Evolutionary conservation across 2,888 invertebrate species (phyloP), one percentile per base, ranked within the genome.

Genomic region (Megalurothrips usitatus): DNA sequence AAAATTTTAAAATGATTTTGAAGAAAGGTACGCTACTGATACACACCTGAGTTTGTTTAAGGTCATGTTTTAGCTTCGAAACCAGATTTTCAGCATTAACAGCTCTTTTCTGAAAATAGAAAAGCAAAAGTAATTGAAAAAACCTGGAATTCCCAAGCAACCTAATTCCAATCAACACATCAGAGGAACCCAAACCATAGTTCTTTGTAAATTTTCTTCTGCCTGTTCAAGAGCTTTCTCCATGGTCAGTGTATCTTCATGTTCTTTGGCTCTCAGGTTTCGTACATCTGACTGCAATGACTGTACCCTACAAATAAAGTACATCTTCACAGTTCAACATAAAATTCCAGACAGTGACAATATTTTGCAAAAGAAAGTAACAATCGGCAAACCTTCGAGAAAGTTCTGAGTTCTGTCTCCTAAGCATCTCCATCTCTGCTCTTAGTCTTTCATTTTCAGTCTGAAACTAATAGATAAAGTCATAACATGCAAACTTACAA

Each of bases 11-110:
- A 43, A 43, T 43, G 34, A 43, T 43, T 6, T 43, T 58, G 28
- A 0, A 19, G 34, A 49, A 10, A 58, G 78, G 52, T 48, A 58
- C 19, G 19, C 68, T 34, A n/a, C 23, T 47, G 19, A 14, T 26
- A 86, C 88, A 86, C 86, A 92, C 94, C 89, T 90, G 92, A 84
- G 94, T 88, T 84, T 89, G 89, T 86, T 92, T 92, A 78, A 94
- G 90, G 88, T 95, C 92, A 84, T 91, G 91, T 85, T 91, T 92
- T 83, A 94, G 88, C 85, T 91, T 91, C 6, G 89, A 87, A 81
- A 93, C 89, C 78, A 90, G 90, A 83, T 87, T 90, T 86, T 93
- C 93, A 2, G 91, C 91, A 82, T 89, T 91, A 14, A 89, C 87
- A 0, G 90, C 90, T 86, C 91, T 88, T 85, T 89, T 90, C 92